Percentiles rank a stretch among this genome's conserved stretches.
These are phyloP conservation scores for Heliangelus exortis DNA, from an alignment of 2,797 vertebrate genomes.

Conservation along the genomic window DNA sequence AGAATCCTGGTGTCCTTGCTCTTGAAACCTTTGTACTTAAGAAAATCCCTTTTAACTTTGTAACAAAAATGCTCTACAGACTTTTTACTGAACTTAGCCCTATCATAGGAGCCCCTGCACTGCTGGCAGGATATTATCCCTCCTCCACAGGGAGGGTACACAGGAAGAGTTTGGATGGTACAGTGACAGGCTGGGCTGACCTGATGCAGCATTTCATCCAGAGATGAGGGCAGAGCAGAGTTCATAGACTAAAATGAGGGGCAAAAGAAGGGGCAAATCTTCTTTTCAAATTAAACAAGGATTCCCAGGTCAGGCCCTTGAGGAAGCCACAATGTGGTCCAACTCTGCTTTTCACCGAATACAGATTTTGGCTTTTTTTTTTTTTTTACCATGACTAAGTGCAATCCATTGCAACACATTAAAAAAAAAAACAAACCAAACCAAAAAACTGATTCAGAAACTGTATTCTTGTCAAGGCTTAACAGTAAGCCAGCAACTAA, in stretches of 20 bases:
- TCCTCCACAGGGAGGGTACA: not conserved
- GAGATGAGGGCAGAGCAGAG: not conserved
- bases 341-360: not conserved
- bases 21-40: conserved; percentile 40
- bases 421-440: not conserved
- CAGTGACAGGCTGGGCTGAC: not conserved
- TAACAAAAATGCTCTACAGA: conserved; percentile 18
- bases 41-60: conserved; percentile 53
- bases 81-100: not conserved
- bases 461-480: not conserved
- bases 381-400: not conserved
- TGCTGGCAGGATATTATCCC: not conserved
- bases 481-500: no score
- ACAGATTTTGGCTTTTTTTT: fast-evolving
- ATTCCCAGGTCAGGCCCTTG: not conserved
- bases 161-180: not conserved
- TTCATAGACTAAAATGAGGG: not conserved
- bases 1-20: conserved; percentile 56
- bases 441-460: not conserved
- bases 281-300: not conserved
- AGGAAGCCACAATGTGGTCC: not conserved
- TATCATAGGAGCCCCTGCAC: not conserved
- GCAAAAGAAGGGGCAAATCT: not conserved
- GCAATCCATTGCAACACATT: not conserved
- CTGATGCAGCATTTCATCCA: not conserved